Evolutionary conservation across 2,888 invertebrate species (phyloP).

Genomic region (Drosophila putrida): DNA sequence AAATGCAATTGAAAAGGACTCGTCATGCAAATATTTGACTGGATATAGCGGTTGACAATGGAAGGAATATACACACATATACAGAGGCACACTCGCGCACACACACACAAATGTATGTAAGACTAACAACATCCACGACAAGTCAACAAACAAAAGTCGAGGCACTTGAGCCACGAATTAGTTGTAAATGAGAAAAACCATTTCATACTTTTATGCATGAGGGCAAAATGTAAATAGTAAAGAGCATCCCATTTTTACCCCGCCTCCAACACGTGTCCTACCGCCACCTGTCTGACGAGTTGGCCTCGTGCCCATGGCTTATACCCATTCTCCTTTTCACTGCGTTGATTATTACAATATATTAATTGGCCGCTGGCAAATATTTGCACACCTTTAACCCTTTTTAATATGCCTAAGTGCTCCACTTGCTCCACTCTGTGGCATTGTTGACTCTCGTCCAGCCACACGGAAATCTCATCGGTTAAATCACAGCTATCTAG

Average conservation of each 20-base stretch:
- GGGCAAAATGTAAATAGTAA: conserved; percentile 59
- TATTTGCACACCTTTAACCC: conserved; percentile 82
- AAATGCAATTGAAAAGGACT: conserved; percentile 72
- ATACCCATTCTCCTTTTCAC: conserved; percentile 8
- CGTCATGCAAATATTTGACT: conserved; percentile 76
- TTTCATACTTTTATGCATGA: conserved; percentile 67
- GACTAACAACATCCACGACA: conserved; percentile 27
- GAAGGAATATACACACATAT: conserved; percentile 11
- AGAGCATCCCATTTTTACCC: not conserved
- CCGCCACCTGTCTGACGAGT: conserved; percentile 33
- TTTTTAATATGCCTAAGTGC: conserved; percentile 79
- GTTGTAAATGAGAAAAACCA: conserved; percentile 48
- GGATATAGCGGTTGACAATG: conserved; percentile 59
- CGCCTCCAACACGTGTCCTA: conserved; percentile 36
- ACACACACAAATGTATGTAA: conserved; percentile 6
- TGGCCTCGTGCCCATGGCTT: not conserved
- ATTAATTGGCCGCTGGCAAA: conserved; percentile 80
- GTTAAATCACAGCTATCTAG: conserved; percentile 36
- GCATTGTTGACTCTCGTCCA: conserved; percentile 45
- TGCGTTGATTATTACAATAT: conserved; percentile 72
- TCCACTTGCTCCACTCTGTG: conserved; percentile 32
- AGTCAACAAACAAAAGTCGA: conserved; percentile 59
- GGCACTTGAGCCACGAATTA: conserved; percentile 52
- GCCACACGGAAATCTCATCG: conserved; percentile 28
- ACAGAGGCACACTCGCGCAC: conserved; percentile 2